These are phyloP conservation scores for Labeo calbasu DNA, from an alignment of 2,797 vertebrate genomes.

Conservation along the genomic window DNA sequence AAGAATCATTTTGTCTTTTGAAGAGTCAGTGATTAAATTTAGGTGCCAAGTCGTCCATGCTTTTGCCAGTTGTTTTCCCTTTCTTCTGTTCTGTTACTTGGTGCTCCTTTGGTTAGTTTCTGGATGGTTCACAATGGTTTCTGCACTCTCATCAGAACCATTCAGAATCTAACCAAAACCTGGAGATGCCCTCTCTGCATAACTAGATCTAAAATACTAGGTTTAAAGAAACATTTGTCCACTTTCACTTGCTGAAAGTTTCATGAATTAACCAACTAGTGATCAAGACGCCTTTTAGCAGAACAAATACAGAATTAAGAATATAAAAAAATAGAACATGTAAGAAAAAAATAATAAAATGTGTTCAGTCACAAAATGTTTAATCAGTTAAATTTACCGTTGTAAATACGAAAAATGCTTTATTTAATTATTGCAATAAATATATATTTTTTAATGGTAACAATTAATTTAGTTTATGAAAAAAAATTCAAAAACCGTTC, in stretches of 20 bases:
- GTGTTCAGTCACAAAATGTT: background rate
- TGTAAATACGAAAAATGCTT: background rate
- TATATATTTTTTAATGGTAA: background rate
- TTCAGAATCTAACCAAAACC: background rate
- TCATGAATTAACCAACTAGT: background rate
- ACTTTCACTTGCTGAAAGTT: background rate
- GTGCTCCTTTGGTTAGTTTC: background rate
- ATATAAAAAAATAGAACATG: background rate
- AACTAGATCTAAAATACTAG: background rate
- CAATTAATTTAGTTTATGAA: background rate
- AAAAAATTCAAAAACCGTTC: no score
- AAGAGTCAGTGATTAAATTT: background rate
- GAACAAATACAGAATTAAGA: background rate
- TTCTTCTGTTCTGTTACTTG: background rate
- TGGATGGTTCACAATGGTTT: slow-evolving; percentile 10
- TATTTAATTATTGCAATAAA: background rate
- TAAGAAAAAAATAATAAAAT: background rate
- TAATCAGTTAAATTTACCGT: background rate
- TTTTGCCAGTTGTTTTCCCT: background rate
- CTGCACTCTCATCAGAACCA: slow-evolving; percentile 11
- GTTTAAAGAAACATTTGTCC: background rate
- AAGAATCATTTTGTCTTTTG: background rate
- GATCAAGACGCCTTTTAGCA: background rate
- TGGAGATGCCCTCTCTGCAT: background rate
- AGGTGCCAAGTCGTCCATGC: background rate